Evolutionary conservation across 1,140 invertebrate species (phyloP), one percentile per base, ranked within the genome.

Genomic region (Pseudomyrmex cubaensis): DNA sequence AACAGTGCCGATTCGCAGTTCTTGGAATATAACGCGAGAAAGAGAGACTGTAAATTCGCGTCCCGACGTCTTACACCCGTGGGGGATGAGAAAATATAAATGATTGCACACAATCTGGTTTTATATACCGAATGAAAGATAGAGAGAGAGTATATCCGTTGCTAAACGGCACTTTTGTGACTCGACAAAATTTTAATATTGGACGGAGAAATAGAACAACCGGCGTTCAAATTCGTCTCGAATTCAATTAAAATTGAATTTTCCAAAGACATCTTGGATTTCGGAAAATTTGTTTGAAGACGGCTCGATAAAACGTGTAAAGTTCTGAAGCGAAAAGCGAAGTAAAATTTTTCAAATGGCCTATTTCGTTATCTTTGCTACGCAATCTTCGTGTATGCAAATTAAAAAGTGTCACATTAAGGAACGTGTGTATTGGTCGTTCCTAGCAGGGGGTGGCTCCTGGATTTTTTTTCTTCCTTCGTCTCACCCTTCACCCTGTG

Each of bases 391-490:
- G 10, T 15, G 10, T 12, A 67, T 54, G 17, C 25, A 54, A 76
- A 66, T 35, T 35, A 52, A 52, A 52, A 9, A 54, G 20, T 17
- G 44, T 54, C 48, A 77, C 3, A 9, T 44, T 35, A 77, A 17
- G 10, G 22, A 20, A 12, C 12, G 10, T 72, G 61, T 20, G 15
- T 17, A 64, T 64, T 25, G 73, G 56, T 67, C 17, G 52, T 54
- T 59, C 54, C 50, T 59, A 0, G 63, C 46, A 10, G 35, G 61
- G 64, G 66, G 82, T 82, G 77, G 69, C 48, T 83, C 69, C 77
- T 35, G 5, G 35, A 74, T 85, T 83, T 87, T 87, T 12, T 80
- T 83, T 80, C n/a, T 48, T 67, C 63, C 48, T 73, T 57, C 48
- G 44, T 50, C 48, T 56, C n/a, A 80, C 62, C 77, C 54, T 84